Evolutionary conservation across 2,113 vertebrate genomes (phyloP).

Genomic region (Syngnathus floridae): DNA sequence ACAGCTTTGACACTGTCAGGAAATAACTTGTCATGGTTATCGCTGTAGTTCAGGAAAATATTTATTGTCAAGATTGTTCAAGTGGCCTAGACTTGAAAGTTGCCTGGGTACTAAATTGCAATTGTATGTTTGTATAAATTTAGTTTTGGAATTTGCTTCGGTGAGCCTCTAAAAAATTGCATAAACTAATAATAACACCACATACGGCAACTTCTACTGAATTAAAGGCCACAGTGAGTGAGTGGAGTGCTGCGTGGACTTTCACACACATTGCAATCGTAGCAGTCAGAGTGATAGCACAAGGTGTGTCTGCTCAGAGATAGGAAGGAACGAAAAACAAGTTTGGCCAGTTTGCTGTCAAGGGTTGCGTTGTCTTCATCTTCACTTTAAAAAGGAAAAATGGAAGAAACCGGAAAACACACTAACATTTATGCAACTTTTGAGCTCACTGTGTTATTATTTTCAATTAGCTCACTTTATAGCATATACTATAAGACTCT

Average conservation of each 20-base stretch:
- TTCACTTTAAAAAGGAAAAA: neutral
- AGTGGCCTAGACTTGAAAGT: neutral
- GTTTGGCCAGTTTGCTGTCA: neutral
- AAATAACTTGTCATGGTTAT: neutral
- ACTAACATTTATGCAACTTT: neutral
- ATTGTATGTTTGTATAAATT: neutral
- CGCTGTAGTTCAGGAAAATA: neutral
- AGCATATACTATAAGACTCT: neutral
- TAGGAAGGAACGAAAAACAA: constrained; percentile 2
- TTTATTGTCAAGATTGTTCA: neutral
- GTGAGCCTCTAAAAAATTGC: neutral
- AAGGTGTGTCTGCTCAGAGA: constrained; percentile 4
- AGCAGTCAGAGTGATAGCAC: neutral
- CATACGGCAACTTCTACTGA: neutral
- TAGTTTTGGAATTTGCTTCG: neutral
- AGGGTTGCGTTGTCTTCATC: neutral
- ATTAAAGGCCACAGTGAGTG: neutral
- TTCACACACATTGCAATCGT: neutral
- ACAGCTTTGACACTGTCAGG: neutral
- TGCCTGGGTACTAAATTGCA: neutral
- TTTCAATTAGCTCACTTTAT: neutral
- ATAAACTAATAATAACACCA: neutral
- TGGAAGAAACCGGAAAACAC: neutral
- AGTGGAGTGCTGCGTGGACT: neutral
- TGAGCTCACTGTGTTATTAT: neutral